Base-by-base conservation (phyloP, 2,797 vertebrate species). In the Coccyzus lansbergi region DNA sequence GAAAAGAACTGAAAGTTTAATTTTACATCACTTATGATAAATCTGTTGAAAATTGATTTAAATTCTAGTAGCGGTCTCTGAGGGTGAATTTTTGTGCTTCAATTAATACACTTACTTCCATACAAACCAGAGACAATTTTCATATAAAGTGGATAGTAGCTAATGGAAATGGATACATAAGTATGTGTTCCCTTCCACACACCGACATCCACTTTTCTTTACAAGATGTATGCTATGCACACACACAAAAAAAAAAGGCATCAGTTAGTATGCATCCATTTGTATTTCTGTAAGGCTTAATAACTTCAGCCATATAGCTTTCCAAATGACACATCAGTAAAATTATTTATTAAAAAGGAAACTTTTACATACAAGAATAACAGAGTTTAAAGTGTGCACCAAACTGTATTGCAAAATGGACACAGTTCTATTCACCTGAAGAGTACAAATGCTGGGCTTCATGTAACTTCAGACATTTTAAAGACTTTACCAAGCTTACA, bases 31-130 rank as follows among this genome's bases (percentile, higher is more conserved):
- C 56, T 74, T 80, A 31, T 26, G 63, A 88, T 68, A 91, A 92
- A 88, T 86, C 63, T 55, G 33, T 69, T 7, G 5, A 91, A 91
- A 93, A n/a, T 79, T 52, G 52, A 63, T 96, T 92, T 83, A 81
- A 79, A 82, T 77, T 96, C 63, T 82, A 68, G 24, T 62, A 77
- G 8, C 9, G 53, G 29, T 80, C 68, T 74, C 68, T 68, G 46
- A 88, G 60, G 58, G 29, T 51, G 38, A 92, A 65, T 91, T 85
- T 93, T 96, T 94, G 88, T 85, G 48, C 22, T 79, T 92, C 46
- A 91, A 49, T 93, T 92, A 92, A 86, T 76, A 46, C 38, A 64
- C 20, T 10, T 33, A 79, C 14, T 86, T 94, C 36, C 10, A 40
- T 60, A 46, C 62, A 55, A 85, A 18, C 42, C 5, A 7, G 24